Conservation (phyloP, 2,797 vertebrate species). For the Nyctibius grandis region DNA sequence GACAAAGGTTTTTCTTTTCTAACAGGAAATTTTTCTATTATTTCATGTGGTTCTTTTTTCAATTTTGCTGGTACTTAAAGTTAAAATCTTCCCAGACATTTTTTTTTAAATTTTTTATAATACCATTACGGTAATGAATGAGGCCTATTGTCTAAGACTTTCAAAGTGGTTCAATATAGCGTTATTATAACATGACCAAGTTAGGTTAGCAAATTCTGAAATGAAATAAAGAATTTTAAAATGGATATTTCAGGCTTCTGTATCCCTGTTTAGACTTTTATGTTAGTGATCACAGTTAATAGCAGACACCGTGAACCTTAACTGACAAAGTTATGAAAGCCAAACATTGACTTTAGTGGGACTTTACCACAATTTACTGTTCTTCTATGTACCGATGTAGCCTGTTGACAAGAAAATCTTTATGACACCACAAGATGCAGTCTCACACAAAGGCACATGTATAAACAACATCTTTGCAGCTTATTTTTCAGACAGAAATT, state of each 20-base stretch:
- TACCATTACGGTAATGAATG: neutral
- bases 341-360: neutral
- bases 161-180: neutral
- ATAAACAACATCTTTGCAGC: neutral
- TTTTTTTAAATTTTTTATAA: neutral
- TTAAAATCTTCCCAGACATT: neutral
- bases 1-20: neutral
- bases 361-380: neutral
- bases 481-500: neutral
- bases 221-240: neutral
- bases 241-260: neutral
- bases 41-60: neutral
- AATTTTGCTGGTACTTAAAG: neutral
- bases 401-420: neutral
- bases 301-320: neutral
- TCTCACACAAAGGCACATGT: neutral
- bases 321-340: neutral
- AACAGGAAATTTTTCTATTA: neutral
- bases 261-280: neutral
- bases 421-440: neutral
- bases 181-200: rapidly evolving
- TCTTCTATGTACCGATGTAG: neutral
- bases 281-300: neutral
- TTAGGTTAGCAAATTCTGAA: neutral
- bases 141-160: neutral